phyloP scores from a whole-genome alignment of 1,140 invertebrate genomes.

The Halesus radiatus region DNA sequence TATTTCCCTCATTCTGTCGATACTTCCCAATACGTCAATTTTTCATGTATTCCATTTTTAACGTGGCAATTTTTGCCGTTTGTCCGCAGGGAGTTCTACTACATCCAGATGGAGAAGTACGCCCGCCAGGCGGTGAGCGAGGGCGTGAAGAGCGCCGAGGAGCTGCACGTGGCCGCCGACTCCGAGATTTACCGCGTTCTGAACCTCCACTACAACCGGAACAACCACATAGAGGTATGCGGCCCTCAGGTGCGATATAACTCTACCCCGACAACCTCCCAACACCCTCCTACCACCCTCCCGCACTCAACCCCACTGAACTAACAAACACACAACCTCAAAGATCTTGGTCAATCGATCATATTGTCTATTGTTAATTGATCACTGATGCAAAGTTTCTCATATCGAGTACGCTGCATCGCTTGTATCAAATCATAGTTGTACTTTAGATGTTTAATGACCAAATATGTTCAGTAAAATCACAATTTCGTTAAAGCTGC shows the following conservation, averaged over 20 bases:
- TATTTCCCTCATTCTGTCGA: no score
- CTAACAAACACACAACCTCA: background rate
- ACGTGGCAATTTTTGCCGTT: constrained; percentile 15
- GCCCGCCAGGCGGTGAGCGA: constrained; percentile 97
- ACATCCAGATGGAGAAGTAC: constrained; percentile 99
- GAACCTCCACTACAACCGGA: constrained; percentile 99
- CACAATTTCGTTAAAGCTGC: no score
- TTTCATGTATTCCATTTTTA: background rate
- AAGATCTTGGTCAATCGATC: background rate
- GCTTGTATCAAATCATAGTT: no score
- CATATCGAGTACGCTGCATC: no score
- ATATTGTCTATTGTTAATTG: no score
- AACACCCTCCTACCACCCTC: background rate
- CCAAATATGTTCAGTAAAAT: no score
- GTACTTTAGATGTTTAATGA: no score
- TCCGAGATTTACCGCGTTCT: constrained; percentile 98
- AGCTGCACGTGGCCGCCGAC: constrained; percentile 93
- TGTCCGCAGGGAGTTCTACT: constrained; percentile 97
- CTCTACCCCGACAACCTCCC: constrained; percentile 63
- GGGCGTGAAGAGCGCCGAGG: constrained; percentile 93
- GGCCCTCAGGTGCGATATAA: constrained; percentile 57
- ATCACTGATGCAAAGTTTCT: no score
- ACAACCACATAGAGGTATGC: constrained; percentile 99
- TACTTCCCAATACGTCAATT: background rate
- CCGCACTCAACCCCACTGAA: background rate